Evolutionary conservation across 2,888 invertebrate species (phyloP).

Genomic region (Pheosia tremula): DNA sequence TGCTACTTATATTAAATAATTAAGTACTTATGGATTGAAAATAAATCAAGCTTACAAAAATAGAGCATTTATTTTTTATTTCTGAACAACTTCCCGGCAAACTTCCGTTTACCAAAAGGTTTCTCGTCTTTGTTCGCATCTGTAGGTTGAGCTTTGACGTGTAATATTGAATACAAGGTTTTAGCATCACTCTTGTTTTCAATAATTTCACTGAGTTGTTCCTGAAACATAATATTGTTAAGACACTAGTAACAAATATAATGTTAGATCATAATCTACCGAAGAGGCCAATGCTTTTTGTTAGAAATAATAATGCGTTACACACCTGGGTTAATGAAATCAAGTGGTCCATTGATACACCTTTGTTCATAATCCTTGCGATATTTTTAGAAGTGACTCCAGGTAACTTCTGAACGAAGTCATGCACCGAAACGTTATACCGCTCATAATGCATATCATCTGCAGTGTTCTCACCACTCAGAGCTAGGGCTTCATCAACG

Average conservation of each 20-base stretch:
- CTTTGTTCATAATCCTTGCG: slow-evolving; percentile 89
- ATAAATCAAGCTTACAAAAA: slow-evolving; percentile 36
- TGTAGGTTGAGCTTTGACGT: slow-evolving; percentile 85
- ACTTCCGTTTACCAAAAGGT: slow-evolving; percentile 63
- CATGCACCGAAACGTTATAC: slow-evolving; percentile 90
- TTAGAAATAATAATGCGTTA: slow-evolving; percentile 5
- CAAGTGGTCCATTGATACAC: slow-evolving; percentile 87
- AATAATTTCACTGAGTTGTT: slow-evolving; percentile 88
- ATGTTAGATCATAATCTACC: too few species aligned
- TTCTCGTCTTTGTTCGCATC: slow-evolving; percentile 70
- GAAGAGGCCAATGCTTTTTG: too few species aligned
- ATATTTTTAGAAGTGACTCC: slow-evolving; percentile 96
- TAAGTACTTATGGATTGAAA: slow-evolving; percentile 24
- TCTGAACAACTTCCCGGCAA: slow-evolving; percentile 58
- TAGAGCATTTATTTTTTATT: slow-evolving; percentile 52
- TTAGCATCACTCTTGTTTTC: slow-evolving; percentile 89
- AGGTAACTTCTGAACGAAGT: slow-evolving; percentile 93
- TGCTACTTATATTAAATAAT: slow-evolving; percentile 14
- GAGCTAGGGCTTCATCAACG: slow-evolving; percentile 87
- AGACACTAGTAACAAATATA: too few species aligned
- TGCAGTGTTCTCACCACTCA: slow-evolving; percentile 88
- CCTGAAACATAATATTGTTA: slow-evolving; percentile 63
- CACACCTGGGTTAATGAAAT: slow-evolving; percentile 84
- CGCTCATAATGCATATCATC: slow-evolving; percentile 84
- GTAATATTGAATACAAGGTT: slow-evolving; percentile 88